phyloP scores from a whole-genome alignment of 2,113 vertebrate genomes.

The Cygnus atratus region DNA sequence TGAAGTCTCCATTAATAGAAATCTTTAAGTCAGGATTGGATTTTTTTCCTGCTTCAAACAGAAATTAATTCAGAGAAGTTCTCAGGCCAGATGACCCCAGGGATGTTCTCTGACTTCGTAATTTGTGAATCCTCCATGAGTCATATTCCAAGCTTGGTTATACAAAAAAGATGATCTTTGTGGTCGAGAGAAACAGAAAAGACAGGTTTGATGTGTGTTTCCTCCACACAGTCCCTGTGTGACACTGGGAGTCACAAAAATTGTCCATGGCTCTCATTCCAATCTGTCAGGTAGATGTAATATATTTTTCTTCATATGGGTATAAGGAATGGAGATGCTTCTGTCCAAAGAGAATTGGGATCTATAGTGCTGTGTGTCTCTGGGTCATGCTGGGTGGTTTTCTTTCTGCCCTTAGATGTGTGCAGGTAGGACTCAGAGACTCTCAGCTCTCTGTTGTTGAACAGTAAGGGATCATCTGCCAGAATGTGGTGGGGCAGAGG shows the following conservation, averaged over 20 bases:
- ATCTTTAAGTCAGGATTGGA: background rate
- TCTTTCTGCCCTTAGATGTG: background rate
- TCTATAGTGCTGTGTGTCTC: background rate
- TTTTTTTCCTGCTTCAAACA: background rate
- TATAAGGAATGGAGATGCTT: background rate
- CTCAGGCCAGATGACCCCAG: background rate
- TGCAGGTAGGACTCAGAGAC: background rate
- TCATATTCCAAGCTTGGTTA: background rate
- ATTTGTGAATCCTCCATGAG: background rate
- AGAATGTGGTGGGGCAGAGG: background rate
- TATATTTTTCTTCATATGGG: background rate
- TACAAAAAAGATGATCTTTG: background rate
- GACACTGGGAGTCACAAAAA: background rate
- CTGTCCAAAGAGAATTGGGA: background rate
- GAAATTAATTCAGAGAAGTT: constrained; percentile 31
- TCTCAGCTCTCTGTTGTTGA: background rate
- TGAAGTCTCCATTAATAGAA: constrained; percentile 17
- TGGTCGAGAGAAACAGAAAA: background rate
- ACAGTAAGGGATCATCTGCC: background rate
- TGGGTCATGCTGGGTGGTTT: background rate
- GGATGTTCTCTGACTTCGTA: background rate
- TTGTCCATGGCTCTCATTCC: background rate
- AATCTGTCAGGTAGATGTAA: background rate
- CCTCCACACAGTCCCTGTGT: accelerated
- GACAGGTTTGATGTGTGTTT: background rate